These are phyloP conservation scores for Spinibarbus caldwelli DNA, from an alignment of 2,797 vertebrate genomes.

Conservation along the genomic window DNA sequence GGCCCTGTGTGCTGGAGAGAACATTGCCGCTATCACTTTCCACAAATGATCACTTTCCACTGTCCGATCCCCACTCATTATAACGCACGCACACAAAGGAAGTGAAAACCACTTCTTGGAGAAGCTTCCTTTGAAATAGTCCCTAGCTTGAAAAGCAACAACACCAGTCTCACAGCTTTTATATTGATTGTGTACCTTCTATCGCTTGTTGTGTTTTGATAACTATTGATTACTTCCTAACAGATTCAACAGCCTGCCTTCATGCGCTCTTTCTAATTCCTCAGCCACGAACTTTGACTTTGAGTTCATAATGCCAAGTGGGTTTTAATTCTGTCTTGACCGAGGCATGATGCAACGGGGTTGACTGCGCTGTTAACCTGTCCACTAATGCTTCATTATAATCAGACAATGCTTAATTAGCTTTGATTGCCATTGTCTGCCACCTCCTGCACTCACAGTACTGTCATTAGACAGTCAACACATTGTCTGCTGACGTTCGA, in stretches of 20 bases:
- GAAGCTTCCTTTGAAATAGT: background rate
- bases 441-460: conserved; percentile 7
- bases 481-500: conserved; percentile 32
- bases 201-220: background rate
- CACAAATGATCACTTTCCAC: background rate
- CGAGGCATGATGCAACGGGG: conserved; percentile 60
- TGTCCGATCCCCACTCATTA: background rate
- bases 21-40: background rate
- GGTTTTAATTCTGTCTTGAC: conserved; percentile 57
- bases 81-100: background rate
- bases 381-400: conserved; percentile 74
- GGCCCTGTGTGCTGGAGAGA: background rate
- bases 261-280: conserved; percentile 58
- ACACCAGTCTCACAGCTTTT: background rate
- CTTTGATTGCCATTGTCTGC: conserved; percentile 73
- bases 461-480: conserved; percentile 52
- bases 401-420: conserved; percentile 74
- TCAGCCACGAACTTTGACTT: conserved; percentile 71
- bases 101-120: background rate
- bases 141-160: background rate
- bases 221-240: conserved; percentile 13
- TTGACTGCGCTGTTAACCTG: conserved; percentile 74
- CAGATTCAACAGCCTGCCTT: conserved; percentile 8
- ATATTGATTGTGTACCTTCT: background rate
- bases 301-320: conserved; percentile 62